Base-by-base conservation (phyloP, 2,113 vertebrate genomes). In the Tapirus terrestris region DNA sequence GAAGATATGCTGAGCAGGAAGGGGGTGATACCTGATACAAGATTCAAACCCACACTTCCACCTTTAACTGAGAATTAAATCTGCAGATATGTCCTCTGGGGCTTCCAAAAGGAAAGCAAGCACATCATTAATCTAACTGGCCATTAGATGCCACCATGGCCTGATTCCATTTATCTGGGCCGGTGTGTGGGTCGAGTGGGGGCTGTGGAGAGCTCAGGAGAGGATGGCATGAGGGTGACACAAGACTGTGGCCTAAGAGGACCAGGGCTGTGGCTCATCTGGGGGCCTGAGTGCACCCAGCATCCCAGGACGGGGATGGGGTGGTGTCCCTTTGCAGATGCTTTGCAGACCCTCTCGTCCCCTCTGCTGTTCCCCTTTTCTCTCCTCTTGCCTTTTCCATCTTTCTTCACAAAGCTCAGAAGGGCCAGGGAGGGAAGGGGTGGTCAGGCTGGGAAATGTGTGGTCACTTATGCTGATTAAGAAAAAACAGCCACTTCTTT, bases 51-150 rank as follows among this genome's bases (percentile, higher is more conserved):
- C 95, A 97, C 92, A 89, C 89, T 58, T 94, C 97, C 96, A 97
- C 98, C 98, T 98, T 98, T 98, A 98, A 98, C 93, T 96, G 98
- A 95, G 97, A 99, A 97, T 97, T 98, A 97, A 98, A 97, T 92
- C 96, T 96, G 85, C 97, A 20, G 90, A 89, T 94, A 97, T 65
- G 84, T 89, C 96, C 97, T 97, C 91, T 90, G 98, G 98, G 98
- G 80, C 75, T 97, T 97, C 96, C 97, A 95, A 89, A 97, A 86
- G 92, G 79, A 63, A 93, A 89, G 84, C 91, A 84, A 76, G 83
- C 11, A 29, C 79, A 96, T 89, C 96, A 97, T 98, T 98, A 98
- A 98, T 98, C 97, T 98, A 96, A 97, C 0, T 48, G 94, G 87
- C 96, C 97, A 89, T 98, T 96, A 95, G 98, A 98, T 95, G 98